Evolutionary conservation across 1,140 invertebrate species (phyloP), one percentile per base, ranked within the genome.

Genomic region (Protaetia brevitarsis): DNA sequence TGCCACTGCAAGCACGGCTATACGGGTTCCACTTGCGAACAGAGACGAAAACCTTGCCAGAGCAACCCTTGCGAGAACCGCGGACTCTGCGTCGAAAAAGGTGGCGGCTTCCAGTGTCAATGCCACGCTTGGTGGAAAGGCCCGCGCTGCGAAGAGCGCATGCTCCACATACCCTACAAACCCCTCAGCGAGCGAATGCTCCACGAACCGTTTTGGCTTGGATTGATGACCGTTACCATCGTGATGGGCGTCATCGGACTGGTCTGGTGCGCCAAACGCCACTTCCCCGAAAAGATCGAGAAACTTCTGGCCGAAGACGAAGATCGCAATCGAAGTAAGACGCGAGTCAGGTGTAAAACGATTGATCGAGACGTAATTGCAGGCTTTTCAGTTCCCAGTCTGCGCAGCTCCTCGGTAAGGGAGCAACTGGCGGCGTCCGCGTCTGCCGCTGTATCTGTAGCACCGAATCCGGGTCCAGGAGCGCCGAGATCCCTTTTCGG

Each of bases 221-320:
- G 90, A 1, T 80, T 93, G 11, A 89, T 92, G 74, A 90, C 90
- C 0, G 89, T 93, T 7, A 88, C 87, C 64, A 83, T 88, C 3
- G 89, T 92, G 5, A 81, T 93, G 66, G 84, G 83, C 31, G 81
- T 89, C 19, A 88, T 93, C 67, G 89, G 88, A 7, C 79, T 90
- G 19, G 84, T 91, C 5, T 92, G 89, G 87, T 92, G 90, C 76
- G 87, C 89, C 51, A 91, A 90, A 74, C 77, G 90, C 58, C 90
- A 92, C 76, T 91, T 93, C 73, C 89, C 90, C 0, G 90, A 93
- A 74, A 91, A 91, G 79, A 86, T 93, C 34, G 90, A 92, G 74
- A 90, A 90, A 74, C 82, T 92, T 1, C 80, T 92, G n/a, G 88
- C 88, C 2, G 89, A 92, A 71, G 90, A 92, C 77, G 84, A 87